phyloP scores from a whole-genome alignment of 2,888 invertebrate genomes.

The Syrphus vitripennis region DNA sequence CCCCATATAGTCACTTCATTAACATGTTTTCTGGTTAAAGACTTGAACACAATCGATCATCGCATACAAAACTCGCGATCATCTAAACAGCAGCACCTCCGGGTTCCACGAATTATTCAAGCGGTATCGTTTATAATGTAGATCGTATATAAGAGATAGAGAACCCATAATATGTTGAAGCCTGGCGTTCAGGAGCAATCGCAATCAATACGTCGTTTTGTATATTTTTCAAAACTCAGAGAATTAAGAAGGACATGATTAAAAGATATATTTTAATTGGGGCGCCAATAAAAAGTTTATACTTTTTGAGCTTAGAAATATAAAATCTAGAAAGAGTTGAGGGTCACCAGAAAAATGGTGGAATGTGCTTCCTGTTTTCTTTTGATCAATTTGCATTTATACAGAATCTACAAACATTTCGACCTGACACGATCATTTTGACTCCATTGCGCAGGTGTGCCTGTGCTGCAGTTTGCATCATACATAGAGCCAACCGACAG shows the following conservation, averaged over 20 bases:
- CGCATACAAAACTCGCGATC: constrained; percentile 33
- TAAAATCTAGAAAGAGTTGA: constrained; percentile 32
- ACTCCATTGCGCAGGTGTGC: constrained; percentile 54
- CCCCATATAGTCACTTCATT: constrained; percentile 63
- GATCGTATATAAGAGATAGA: too few species aligned
- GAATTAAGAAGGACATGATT: neutral
- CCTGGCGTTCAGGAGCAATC: constrained; percentile 35
- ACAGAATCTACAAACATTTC: constrained; percentile 40
- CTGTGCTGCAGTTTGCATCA: neutral
- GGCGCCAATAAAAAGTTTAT: constrained; percentile 45
- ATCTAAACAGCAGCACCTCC: constrained; percentile 50
- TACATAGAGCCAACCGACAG: neutral
- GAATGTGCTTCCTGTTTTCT: constrained; percentile 19
- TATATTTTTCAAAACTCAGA: constrained; percentile 27
- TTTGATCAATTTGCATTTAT: constrained; percentile 51
- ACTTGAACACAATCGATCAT: constrained; percentile 59
- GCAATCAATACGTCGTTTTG: constrained; percentile 22
- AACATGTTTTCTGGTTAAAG: constrained; percentile 63
- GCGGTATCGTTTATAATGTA: neutral
- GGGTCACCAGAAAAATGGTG: constrained; percentile 25
- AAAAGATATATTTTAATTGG: constrained; percentile 12
- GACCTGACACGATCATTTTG: constrained; percentile 62
- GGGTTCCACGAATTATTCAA: constrained; percentile 26
- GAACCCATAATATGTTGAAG: neutral
- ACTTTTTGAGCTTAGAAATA: neutral